phyloP scores from a whole-genome alignment of 1,140 invertebrate species.

The Lysiphlebus fabarum region DNA sequence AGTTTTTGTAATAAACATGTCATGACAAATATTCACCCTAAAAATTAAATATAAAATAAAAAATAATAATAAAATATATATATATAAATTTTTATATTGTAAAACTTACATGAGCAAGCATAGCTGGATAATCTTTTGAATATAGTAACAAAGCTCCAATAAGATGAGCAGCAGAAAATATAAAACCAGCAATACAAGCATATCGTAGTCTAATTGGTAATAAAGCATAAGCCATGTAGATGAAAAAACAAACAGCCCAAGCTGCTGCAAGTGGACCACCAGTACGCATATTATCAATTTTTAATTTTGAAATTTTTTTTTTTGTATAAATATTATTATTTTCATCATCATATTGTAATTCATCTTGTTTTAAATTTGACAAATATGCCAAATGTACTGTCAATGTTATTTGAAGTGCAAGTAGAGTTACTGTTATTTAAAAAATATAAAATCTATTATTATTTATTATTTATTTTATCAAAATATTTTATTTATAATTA shows the following conservation, averaged over 20 bases:
- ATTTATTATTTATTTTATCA: too few relatives aligned
- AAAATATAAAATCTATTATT: too few relatives aligned
- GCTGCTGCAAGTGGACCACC: conserved; percentile 58
- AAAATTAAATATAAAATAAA: too few relatives aligned
- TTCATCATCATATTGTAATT: conserved; percentile 26
- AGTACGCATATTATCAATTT: conserved; percentile 32
- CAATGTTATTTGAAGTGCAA: conserved; percentile 63
- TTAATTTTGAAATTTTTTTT: conserved; percentile 16
- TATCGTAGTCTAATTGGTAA: conserved; percentile 80
- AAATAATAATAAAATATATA: neutral
- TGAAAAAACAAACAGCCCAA: conserved; percentile 72
- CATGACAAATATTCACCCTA: too few relatives aligned
- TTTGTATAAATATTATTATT: conserved; percentile 5
- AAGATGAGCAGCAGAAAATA: conserved; percentile 68
- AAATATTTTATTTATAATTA: too few relatives aligned
- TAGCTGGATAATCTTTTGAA: conserved; percentile 42
- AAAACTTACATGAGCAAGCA: conserved; percentile 45
- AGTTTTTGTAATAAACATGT: too few relatives aligned
- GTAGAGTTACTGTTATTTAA: conserved; percentile 60
- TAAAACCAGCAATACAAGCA: conserved; percentile 69
- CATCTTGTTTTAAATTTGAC: conserved; percentile 24
- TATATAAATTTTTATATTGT: neutral
- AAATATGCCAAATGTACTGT: conserved; percentile 50
- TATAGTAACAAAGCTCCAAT: conserved; percentile 45
- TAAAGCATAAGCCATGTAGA: conserved; percentile 84